phyloP scores from a whole-genome alignment of 2,797 vertebrate genomes.

The Todus mexicanus region DNA sequence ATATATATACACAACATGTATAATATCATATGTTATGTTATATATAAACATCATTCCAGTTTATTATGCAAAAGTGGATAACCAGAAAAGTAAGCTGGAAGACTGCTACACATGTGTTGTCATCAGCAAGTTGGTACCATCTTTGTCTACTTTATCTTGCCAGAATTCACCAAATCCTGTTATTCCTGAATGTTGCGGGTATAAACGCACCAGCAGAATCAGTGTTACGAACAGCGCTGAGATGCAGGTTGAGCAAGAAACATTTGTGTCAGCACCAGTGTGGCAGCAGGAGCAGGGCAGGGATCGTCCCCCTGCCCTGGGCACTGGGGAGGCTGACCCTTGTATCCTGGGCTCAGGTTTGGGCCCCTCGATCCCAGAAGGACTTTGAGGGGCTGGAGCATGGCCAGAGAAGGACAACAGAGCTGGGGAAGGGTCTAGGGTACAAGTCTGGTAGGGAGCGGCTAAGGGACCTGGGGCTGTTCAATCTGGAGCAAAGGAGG shows the following conservation, averaged over 20 bases:
- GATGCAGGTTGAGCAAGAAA: not conserved
- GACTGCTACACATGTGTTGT: not conserved
- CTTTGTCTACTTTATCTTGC: not conserved
- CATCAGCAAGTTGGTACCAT: not conserved
- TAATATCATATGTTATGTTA: not conserved
- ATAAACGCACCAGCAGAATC: not conserved
- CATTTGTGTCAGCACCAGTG: fast-evolving
- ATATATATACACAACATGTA: not conserved
- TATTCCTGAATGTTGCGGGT: not conserved
- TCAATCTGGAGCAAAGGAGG: not conserved
- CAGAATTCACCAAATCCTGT: not conserved
- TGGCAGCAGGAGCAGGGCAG: not conserved
- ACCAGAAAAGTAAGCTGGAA: slow-evolving; percentile 4
- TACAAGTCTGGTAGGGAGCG: not conserved
- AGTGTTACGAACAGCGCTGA: not conserved
- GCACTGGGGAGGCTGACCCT: too few relatives aligned
- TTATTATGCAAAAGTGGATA: not conserved
- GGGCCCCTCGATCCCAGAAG: not conserved
- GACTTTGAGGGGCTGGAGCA: fast-evolving
- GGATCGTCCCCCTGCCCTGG: not conserved
- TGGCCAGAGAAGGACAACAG: not conserved
- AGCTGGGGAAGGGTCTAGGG: not conserved
- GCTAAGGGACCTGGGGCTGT: not conserved
- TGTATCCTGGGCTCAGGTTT: too few relatives aligned
- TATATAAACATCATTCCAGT: not conserved